Evolutionary conservation across 1,140 invertebrate species (phyloP).

Genomic region (Aphidius ervi): DNA sequence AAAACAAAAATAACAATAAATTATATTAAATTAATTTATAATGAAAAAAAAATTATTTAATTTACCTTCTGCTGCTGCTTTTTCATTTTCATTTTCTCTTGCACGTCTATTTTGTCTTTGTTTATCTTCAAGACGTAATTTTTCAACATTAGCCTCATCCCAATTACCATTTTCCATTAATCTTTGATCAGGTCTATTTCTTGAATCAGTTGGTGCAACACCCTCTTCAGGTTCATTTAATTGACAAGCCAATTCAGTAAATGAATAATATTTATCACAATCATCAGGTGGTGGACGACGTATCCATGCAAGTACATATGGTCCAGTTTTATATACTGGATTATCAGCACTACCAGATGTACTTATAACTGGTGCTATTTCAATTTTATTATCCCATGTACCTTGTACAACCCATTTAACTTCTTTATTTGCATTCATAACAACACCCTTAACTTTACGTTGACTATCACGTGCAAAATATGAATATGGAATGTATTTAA

Average conservation of each 20-base stretch:
- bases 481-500: slow-evolving; percentile 96
- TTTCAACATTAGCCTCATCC: slow-evolving; percentile 94
- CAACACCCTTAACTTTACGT: slow-evolving; percentile 78
- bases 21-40: background rate
- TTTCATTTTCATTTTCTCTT: slow-evolving; percentile 76
- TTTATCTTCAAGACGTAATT: slow-evolving; percentile 91
- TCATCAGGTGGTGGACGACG: slow-evolving; percentile 68
- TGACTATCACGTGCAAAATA: slow-evolving; percentile 96
- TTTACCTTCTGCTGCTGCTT: slow-evolving; percentile 67
- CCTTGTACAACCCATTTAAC: slow-evolving; percentile 83
- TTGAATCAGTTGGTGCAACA: slow-evolving; percentile 92
- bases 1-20: slow-evolving; percentile 11
- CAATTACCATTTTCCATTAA: slow-evolving; percentile 95
- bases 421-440: slow-evolving; percentile 65
- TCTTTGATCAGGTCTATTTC: slow-evolving; percentile 91
- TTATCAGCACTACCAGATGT: slow-evolving; percentile 69
- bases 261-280: slow-evolving; percentile 84
- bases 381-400: slow-evolving; percentile 93
- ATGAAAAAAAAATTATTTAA: slow-evolving; percentile 10
- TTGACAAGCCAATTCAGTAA: slow-evolving; percentile 91
- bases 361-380: slow-evolving; percentile 85
- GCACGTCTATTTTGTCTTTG: slow-evolving; percentile 72
- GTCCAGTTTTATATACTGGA: slow-evolving; percentile 87
- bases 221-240: slow-evolving; percentile 91
- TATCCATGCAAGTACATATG: slow-evolving; percentile 82